Base-by-base conservation (phyloP, 2,888 invertebrate species). In the Phyto melanocephala region DNA sequence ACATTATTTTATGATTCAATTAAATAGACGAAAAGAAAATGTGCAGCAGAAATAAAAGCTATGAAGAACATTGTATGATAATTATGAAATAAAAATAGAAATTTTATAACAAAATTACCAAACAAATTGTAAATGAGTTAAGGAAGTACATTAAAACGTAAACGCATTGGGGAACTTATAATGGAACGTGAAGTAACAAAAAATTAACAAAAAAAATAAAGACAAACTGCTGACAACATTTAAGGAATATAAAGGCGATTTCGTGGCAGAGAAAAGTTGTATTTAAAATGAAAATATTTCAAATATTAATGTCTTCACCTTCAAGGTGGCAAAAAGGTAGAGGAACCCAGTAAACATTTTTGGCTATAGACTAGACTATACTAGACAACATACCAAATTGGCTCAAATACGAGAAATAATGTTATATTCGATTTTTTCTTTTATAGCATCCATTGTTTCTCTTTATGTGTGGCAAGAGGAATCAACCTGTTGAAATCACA, bases 1-100 rank as follows among this genome's bases (percentile, higher is more conserved):
- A 13, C 50, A 79, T 67, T 52, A 42, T 67, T 75, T 74, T 68
- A 80, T 68, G 72, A 67, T 74, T 63, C 54, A 56, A 78, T 78
- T 70, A 72, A 63, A 54, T 35, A 17, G 35, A 65, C 6, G 28
- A 6, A 37, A 6, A 35, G 22, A 10, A 71, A 62, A 42, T n/a
- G 15, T 47, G n/a, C 0, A 33, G 15, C 22, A 37, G 10, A 40
- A 50, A 22, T 3, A 22, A 37, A 8, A 42, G 17, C 15, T 28
- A 5, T 13, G 17, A 24, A 28, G 47, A 47, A 10, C 1, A n/a
- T 15, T 35, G n/a, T 7, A 58, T 15, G 20, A 58, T 47, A 35
- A 35, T 47, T 11, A 22, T 10, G 40, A 62, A 24, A 47, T 33
- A 33, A 52, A 35, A 24, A 62, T 22, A 47, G 0, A 45, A 47